Base-by-base conservation (phyloP, 2,888 invertebrate species). In the Linnaemya tessellans region DNA sequence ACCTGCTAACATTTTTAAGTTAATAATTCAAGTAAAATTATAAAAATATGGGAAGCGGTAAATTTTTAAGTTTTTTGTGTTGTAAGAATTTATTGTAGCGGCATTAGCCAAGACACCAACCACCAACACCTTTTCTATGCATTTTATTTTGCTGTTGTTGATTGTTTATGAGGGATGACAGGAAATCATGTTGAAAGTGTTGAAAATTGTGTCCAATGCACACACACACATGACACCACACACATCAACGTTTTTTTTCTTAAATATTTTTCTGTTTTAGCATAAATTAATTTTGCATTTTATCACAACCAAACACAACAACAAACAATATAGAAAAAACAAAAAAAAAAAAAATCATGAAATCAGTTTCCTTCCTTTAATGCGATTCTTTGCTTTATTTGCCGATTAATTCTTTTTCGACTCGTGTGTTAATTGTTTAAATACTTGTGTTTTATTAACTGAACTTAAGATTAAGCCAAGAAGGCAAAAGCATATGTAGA, bases 291-390 rank as follows among this genome's bases (percentile, higher is more conserved):
- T 43, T 70, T 56, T 5, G 11, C 13, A 35, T 80, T 65, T 71
- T 71, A 25, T 51, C 11, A n/a, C 35, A 75, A 65, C 8, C 38
- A 35, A 43, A 8, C 15, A 11, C 11, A 51, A 9, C 3, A 56
- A 20, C 25, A 30, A 46, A 73, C 46, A 20, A 64, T 46, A 65
- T 9, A 3, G 8, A 54, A 10, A 43, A 7, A 22, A 9, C 0
- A 35, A 68, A 18, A 13, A 4, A 54, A 22, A 56, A 67, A 75
- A 2, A 1, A 77, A 73, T 60, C 65, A 46, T 68, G 62, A 77
- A 80, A 62, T 84, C 73, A 70, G 70, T 71, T 85, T 85, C 84
- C 82, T 82, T 85, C 73, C 67, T 82, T 79, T 82, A 51, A 64
- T 58, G 41, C 35, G 20, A 46, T 62, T 22, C 35, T 65, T 60